Evolutionary conservation across 1,140 invertebrate genomes (phyloP), one percentile per base, ranked within the genome.

Genomic region (Pachypsylla venusta): DNA sequence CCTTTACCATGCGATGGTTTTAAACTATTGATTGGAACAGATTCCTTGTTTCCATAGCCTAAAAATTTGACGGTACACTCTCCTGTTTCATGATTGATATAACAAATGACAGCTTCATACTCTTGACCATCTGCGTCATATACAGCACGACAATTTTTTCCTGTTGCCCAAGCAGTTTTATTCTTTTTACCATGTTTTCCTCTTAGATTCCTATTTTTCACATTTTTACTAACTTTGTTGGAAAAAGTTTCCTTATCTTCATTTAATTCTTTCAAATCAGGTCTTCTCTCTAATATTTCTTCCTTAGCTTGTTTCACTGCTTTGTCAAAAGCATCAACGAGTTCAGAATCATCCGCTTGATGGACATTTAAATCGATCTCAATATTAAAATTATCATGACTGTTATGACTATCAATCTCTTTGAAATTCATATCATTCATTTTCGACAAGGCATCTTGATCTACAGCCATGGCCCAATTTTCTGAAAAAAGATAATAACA

Each of bases 31-130:
- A 48, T n/a, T 5, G 42, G 42, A 48, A 48, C 42, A 19, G 5
- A 19, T 48, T 48, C 42, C 22, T 48, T 48, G n/a, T 48, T 48
- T 48, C 42, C 42, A 48, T 48, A 48, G 16, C 42, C 42, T 5
- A 19, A 5, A n/a, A 48, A 48, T 48, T 48, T 48, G 42, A 48
- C 42, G 22, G 22, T 22, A 48, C 42, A 48, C n/a, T 48, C 42
- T 19, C 22, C 42, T 48, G 7, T 4, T 48, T 48, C 42, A 19
- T n/a, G 42, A 48, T 48, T 48, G 4, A 48, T n/a, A 48, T 7
- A 10, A 48, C 42, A 48, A 19, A 48, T 10, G 7, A n/a, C n/a
- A n/a, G 42, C 42, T 22, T 48, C 42, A 48, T 48, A 48, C 16
- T 48, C 42, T 48, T 48, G 42, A 48, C 22, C 22, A 48, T 48